phyloP scores from a whole-genome alignment of 2,797 vertebrate genomes.

The Orientallactaga sibirica region DNA sequence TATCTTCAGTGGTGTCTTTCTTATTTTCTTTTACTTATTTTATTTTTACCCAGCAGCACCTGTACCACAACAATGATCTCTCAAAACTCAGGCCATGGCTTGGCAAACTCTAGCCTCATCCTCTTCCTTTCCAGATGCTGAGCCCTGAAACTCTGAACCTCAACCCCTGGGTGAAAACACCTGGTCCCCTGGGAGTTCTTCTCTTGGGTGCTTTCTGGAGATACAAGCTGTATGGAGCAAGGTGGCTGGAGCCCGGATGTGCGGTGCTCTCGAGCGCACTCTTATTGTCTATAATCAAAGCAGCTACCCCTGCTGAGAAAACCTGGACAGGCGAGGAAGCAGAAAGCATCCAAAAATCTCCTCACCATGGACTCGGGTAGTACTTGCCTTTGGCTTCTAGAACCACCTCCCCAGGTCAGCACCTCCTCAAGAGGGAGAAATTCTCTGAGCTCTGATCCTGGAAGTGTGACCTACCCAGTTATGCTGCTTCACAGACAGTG shows the following conservation, averaged over 20 bases:
- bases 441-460: background rate
- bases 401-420: slow-evolving; percentile 60
- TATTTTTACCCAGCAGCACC: background rate
- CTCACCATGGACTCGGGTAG: background rate
- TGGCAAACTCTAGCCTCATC: background rate
- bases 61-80: background rate
- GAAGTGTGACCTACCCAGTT: background rate
- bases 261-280: background rate
- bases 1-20: background rate
- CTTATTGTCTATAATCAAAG: background rate
- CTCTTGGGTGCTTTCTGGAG: background rate
- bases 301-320: background rate
- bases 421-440: slow-evolving; percentile 63
- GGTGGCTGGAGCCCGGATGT: background rate
- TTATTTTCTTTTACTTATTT: too few relatives aligned
- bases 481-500: background rate
- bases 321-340: background rate
- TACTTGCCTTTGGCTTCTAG: background rate
- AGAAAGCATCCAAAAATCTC: background rate
- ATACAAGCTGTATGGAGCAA: background rate
- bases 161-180: background rate
- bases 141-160: background rate
- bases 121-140: background rate
- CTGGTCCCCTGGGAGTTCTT: background rate
- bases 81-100: background rate